phyloP scores from a whole-genome alignment of 2,888 invertebrate genomes.

The Altica lythri region DNA sequence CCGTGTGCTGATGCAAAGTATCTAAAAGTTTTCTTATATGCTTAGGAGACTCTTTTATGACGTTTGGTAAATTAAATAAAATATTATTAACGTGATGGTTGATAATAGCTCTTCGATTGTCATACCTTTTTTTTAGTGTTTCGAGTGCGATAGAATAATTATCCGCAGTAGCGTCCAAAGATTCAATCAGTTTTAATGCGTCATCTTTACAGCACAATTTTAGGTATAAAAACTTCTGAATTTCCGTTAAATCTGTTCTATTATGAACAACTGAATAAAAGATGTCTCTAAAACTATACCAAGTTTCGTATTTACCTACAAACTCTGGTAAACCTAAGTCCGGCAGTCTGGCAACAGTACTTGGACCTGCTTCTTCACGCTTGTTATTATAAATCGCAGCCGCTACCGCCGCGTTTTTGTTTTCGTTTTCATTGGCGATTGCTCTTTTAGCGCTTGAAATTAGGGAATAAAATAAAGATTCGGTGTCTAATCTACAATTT shows the following conservation, averaged over 20 bases:
- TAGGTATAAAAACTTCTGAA: not conserved
- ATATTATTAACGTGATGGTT: constrained; percentile 22
- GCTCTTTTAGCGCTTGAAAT: not conserved
- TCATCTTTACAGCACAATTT: constrained; percentile 1
- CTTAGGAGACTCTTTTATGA: constrained; percentile 7
- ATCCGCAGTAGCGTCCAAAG: constrained; percentile 4
- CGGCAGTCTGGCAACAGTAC: not conserved
- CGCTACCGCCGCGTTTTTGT: not conserved
- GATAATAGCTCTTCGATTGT: constrained; percentile 20
- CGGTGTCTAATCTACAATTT: no score
- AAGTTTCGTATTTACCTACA: not conserved
- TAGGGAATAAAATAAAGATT: not conserved
- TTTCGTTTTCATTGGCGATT: not conserved
- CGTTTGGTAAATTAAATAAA: constrained; percentile 23
- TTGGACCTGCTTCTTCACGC: not conserved
- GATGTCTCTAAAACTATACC: not conserved
- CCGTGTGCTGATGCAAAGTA: constrained; percentile 19
- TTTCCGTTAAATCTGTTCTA: constrained; percentile 3
- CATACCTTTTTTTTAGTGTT: constrained; percentile 20
- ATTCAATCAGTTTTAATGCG: constrained; percentile 1
- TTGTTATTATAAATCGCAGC: not conserved
- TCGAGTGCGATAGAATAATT: constrained; percentile 18
- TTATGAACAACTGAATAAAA: not conserved
- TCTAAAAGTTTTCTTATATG: constrained; percentile 25
- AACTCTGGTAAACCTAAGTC: not conserved